Percentiles rank a stretch among this genome's conserved stretches.
Evolutionary conservation across 2,113 vertebrate genomes (phyloP).

Genomic region (Tragulus kanchil): DNA sequence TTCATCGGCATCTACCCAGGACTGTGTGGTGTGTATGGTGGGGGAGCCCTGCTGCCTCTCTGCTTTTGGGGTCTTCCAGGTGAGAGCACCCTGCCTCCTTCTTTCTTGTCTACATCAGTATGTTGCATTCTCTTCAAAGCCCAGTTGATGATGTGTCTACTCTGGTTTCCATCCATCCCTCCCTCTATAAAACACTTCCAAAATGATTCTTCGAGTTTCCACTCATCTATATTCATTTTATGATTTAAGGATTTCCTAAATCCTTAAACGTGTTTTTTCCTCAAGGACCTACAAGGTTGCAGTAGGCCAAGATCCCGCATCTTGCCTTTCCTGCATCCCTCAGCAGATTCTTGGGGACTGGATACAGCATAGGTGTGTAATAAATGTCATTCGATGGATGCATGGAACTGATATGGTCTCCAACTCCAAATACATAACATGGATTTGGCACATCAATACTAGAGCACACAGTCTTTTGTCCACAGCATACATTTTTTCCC

Average conservation of each 20-base stretch:
- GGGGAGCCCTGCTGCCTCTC: too few species aligned
- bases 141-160: background rate
- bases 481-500: background rate
- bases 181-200: background rate
- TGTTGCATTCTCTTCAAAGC: background rate
- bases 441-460: background rate
- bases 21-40: fast-evolving
- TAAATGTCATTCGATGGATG: background rate
- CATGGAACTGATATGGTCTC: background rate
- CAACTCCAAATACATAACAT: background rate
- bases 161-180: background rate
- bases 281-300: background rate
- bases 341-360: background rate
- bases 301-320: background rate
- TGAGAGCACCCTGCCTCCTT: background rate
- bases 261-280: background rate
- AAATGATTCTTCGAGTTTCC: background rate
- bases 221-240: background rate
- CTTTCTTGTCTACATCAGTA: background rate
- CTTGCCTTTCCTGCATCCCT: background rate
- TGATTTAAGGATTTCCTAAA: background rate
- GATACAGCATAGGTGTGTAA: background rate
- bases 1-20: background rate
- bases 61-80: background rate
- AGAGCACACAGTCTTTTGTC: background rate